Conservation (phyloP, 2,113 vertebrate species). For the Hippocampus zosterae region DNA sequence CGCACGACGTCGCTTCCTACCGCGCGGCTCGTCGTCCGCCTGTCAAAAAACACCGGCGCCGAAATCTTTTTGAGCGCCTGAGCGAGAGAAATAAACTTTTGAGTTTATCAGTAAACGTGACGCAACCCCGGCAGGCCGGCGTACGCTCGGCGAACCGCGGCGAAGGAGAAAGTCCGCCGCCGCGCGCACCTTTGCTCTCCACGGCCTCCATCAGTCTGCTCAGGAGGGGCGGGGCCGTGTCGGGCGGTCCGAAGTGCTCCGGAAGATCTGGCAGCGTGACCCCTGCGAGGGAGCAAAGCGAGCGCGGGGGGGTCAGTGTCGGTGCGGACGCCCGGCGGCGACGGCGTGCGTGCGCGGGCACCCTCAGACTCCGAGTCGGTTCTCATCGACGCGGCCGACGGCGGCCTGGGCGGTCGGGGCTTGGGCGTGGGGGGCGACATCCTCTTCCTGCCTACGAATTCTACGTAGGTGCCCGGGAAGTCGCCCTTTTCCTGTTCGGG, state of each 20-base stretch:
- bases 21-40: too few species aligned
- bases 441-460: conserved; percentile 81
- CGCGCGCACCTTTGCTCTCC: conserved; percentile 84
- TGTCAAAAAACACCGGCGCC: too few species aligned
- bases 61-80: too few species aligned
- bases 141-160: too few species aligned
- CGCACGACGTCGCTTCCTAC: too few species aligned
- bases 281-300: conserved; percentile 53
- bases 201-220: conserved; percentile 84
- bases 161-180: not conserved
- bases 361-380: conserved; percentile 59
- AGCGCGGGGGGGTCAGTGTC: not conserved
- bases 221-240: conserved; percentile 81
- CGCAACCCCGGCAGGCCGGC: too few species aligned
- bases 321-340: not conserved
- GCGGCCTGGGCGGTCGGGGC: conserved; percentile 78
- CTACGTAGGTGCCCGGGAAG: conserved; percentile 87
- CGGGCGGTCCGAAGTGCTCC: conserved; percentile 89
- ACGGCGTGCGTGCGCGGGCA: not conserved
- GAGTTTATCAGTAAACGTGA: too few species aligned
- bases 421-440: conserved; percentile 79
- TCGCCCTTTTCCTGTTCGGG: conserved; percentile 76
- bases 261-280: conserved; percentile 80
- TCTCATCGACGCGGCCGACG: conserved; percentile 73
- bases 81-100: too few species aligned